phyloP scores from a whole-genome alignment of 2,113 vertebrate species.

The Petromus typicus region DNA sequence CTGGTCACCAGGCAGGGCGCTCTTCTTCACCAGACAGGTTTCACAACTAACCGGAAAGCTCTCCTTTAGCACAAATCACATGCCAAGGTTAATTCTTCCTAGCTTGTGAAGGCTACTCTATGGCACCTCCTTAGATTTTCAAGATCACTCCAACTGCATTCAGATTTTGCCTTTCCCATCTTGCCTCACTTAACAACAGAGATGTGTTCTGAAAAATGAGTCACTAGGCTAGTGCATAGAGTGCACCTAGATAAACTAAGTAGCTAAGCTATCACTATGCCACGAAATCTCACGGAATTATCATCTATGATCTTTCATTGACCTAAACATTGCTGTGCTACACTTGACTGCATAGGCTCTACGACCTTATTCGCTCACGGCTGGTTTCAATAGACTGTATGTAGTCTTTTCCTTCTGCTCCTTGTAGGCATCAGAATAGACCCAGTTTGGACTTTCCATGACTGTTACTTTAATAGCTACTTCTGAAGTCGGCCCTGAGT shows the following conservation, averaged over 20 bases:
- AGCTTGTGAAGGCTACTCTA: not conserved
- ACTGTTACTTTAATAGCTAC: too few relatives aligned
- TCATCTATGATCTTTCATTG: not conserved
- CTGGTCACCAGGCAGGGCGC: slow-evolving; percentile 3
- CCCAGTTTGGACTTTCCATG: not conserved
- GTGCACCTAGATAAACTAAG: not conserved
- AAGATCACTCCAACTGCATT: not conserved
- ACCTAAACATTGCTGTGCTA: not conserved
- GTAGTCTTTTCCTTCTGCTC: too few relatives aligned
- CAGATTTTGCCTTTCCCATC: not conserved
- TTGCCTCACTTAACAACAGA: not conserved
- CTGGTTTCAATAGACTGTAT: not conserved
- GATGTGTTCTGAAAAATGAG: not conserved
- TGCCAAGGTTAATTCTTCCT: not conserved
- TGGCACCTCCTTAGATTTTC: not conserved
- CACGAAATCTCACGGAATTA: not conserved
- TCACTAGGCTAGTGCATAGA: not conserved
- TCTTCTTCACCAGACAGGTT: slow-evolving; percentile 88
- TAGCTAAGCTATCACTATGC: not conserved
- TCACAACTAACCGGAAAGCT: slow-evolving; percentile 75
- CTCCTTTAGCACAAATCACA: slow-evolving; percentile 77
- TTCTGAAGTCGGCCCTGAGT: not conserved
- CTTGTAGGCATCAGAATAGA: not conserved
- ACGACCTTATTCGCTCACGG: not conserved
- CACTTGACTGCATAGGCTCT: not conserved